Conservation (phyloP, 2,888 invertebrate species). For the Agonum fuliginosum region DNA sequence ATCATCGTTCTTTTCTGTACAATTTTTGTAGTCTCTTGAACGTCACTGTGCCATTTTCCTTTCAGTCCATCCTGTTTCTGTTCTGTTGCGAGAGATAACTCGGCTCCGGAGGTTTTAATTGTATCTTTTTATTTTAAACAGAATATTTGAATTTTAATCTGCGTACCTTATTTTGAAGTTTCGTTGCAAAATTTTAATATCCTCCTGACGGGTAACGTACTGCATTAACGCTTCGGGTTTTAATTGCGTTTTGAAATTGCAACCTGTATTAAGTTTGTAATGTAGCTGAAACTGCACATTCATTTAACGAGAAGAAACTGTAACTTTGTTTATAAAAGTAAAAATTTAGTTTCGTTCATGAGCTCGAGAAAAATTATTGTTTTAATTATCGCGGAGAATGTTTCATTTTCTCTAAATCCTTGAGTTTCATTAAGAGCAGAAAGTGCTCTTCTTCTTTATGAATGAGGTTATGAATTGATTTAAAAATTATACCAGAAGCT, state of each 20-base stretch:
- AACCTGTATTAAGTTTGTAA: slow-evolving; percentile 54
- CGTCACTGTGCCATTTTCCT: no score
- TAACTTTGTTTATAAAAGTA: slow-evolving; percentile 48
- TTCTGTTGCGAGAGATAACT: no score
- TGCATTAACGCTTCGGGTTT: slow-evolving; percentile 45
- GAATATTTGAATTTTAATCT: slow-evolving; percentile 54
- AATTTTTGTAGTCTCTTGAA: no score
- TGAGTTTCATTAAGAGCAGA: background rate
- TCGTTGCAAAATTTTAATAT: slow-evolving; percentile 55
- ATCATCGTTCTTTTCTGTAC: no score
- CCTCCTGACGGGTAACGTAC: slow-evolving; percentile 28
- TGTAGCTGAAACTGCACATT: slow-evolving; percentile 53
- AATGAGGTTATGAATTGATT: background rate
- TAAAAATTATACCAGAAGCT: background rate
- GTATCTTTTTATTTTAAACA: slow-evolving; percentile 36
- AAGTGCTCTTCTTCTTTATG: background rate
- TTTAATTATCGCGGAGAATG: slow-evolving; percentile 35
- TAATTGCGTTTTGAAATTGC: slow-evolving; percentile 50
- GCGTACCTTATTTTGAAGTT: slow-evolving; percentile 47
- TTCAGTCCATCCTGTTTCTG: no score
- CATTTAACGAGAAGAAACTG: slow-evolving; percentile 51
- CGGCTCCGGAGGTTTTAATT: slow-evolving; percentile 28
- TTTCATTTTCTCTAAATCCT: slow-evolving; percentile 20
- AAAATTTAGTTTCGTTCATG: slow-evolving; percentile 50
- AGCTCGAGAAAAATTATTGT: slow-evolving; percentile 40